phyloP scores from a whole-genome alignment of 2,797 vertebrate species.

The Microchirus variegatus region DNA sequence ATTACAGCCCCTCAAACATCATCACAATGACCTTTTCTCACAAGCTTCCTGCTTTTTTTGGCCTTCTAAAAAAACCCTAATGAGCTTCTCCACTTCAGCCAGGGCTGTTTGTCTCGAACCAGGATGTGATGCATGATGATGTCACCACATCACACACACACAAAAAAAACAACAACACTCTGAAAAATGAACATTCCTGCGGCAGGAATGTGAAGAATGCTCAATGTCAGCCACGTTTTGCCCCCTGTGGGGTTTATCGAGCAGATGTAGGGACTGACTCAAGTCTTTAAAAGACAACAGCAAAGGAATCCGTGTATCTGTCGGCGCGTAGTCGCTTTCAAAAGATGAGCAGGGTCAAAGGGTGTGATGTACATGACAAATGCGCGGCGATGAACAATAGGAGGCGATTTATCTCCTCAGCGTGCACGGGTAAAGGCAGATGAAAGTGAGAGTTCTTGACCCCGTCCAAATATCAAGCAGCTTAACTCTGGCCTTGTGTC shows the following conservation, averaged over 20 bases:
- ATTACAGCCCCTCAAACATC: constrained; percentile 12
- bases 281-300: constrained; percentile 32
- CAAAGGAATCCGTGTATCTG: constrained; percentile 43
- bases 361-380: constrained; percentile 54
- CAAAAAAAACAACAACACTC: constrained; percentile 34
- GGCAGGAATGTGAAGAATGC: constrained; percentile 54
- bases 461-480: constrained; percentile 14
- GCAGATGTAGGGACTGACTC: constrained; percentile 19
- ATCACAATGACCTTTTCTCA: constrained; percentile 27
- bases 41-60: constrained; percentile 41
- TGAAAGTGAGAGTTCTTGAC: constrained; percentile 55
- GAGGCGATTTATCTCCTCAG: constrained; percentile 45
- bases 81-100: constrained; percentile 3
- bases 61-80: constrained; percentile 34
- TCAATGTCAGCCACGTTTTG: constrained; percentile 19
- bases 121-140: constrained; percentile 58
- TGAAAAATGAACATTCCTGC: constrained; percentile 44
- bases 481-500: constrained; percentile 5
- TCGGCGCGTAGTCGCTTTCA: constrained; percentile 27
- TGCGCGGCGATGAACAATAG: constrained; percentile 48
- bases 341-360: constrained; percentile 39
- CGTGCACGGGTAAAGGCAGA: constrained; percentile 20
- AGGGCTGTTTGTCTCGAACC: constrained; percentile 38
- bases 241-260: constrained; percentile 35
- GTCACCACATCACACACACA: constrained; percentile 45